Evolutionary conservation across 2,888 invertebrate genomes (phyloP).

Genomic region (Pemphredon lugubris): DNA sequence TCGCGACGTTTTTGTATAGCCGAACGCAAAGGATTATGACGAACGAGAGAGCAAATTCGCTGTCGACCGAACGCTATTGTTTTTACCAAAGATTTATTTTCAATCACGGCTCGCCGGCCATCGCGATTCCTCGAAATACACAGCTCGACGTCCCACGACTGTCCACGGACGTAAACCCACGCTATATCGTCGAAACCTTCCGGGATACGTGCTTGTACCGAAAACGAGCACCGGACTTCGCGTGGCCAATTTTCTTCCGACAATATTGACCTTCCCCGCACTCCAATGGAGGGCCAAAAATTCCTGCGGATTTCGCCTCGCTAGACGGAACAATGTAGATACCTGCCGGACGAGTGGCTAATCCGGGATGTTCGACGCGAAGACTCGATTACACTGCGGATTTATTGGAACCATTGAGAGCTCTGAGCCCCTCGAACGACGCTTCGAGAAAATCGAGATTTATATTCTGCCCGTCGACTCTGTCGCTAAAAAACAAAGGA

Average conservation of each 20-base stretch:
- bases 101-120: constrained; percentile 18
- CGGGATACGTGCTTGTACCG: constrained; percentile 54
- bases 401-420: constrained; percentile 61
- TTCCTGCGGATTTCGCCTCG: constrained; percentile 58
- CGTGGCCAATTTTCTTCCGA: constrained; percentile 71
- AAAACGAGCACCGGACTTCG: constrained; percentile 48
- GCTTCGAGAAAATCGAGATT: constrained; percentile 60
- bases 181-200: constrained; percentile 46
- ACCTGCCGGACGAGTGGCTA: constrained; percentile 58
- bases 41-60: background rate
- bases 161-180: too few species aligned
- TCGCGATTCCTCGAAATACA: constrained; percentile 24
- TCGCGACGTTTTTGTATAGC: too few species aligned
- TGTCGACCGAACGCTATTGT: background rate
- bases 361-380: constrained; percentile 61
- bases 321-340: constrained; percentile 47
- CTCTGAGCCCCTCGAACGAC: constrained; percentile 55
- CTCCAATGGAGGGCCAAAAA: constrained; percentile 59
- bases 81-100: constrained; percentile 32
- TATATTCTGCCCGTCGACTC: constrained; percentile 50
- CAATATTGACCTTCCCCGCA: constrained; percentile 67
- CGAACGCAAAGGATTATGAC: too few species aligned
- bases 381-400: constrained; percentile 64
- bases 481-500: too few species aligned
- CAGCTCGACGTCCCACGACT: constrained; percentile 1